Conservation (phyloP, 2,888 invertebrate genomes). For the Brenthis ino region DNA sequence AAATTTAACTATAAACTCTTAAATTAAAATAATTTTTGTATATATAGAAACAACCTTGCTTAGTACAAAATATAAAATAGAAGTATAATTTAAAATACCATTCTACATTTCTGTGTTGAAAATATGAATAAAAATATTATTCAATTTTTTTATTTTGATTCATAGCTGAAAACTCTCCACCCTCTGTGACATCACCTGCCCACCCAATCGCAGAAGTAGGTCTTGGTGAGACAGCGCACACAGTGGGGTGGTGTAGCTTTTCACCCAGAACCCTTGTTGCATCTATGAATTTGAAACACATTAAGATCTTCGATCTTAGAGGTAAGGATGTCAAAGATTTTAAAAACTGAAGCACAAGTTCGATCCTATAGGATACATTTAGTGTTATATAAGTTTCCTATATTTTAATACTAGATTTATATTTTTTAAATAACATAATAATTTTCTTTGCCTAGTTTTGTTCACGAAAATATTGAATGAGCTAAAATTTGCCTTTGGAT, state of each 20-base stretch:
- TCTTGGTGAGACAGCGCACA: constrained; percentile 91
- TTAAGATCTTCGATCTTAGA: constrained; percentile 94
- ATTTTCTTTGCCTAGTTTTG: too few relatives aligned
- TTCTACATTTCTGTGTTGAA: neutral
- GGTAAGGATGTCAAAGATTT: constrained; percentile 77
- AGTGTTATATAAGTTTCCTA: too few relatives aligned
- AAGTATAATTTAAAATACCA: too few relatives aligned
- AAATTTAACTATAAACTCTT: too few relatives aligned
- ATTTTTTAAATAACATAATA: neutral
- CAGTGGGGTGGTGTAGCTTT: constrained; percentile 91
- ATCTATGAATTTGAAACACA: constrained; percentile 94
- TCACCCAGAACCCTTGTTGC: constrained; percentile 89
- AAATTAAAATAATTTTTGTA: too few relatives aligned
- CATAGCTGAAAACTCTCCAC: constrained; percentile 38
- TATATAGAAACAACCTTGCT: too few relatives aligned
- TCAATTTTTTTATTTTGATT: neutral
- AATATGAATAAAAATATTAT: too few relatives aligned
- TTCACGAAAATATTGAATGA: too few relatives aligned
- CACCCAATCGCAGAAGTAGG: constrained; percentile 89
- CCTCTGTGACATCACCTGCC: constrained; percentile 60
- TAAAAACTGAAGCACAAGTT: neutral
- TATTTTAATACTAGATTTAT: neutral
- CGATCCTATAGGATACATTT: too few relatives aligned
- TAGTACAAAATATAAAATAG: too few relatives aligned
- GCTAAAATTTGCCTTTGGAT: too few relatives aligned